phyloP scores from a whole-genome alignment of 2,113 vertebrate genomes.

The Pelobates fuscus region DNA sequence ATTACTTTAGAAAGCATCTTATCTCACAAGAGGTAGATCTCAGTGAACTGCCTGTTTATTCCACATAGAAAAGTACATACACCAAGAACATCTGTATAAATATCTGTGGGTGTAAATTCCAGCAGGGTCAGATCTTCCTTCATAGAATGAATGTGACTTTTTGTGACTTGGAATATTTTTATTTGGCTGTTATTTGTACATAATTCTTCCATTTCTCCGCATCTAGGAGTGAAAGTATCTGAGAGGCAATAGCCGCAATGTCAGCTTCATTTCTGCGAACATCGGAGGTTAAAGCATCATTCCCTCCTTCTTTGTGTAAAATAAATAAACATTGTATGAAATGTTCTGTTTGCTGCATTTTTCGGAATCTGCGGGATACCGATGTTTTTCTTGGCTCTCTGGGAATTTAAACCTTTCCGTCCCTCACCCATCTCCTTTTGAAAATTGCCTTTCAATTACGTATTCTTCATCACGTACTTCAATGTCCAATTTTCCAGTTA shows the following conservation, averaged over 20 bases:
- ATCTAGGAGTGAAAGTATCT: constrained; percentile 25
- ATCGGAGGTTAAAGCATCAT: constrained; percentile 30
- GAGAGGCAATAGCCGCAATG: constrained; percentile 25
- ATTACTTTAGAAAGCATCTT: neutral
- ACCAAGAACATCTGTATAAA: constrained; percentile 37
- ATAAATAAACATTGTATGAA: constrained; percentile 35
- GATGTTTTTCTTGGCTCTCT: constrained; percentile 37
- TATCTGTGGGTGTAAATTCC: constrained; percentile 25
- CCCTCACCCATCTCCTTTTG: constrained; percentile 6
- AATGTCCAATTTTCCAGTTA: neutral
- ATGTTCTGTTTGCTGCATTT: constrained; percentile 16
- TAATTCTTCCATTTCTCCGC: neutral
- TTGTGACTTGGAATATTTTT: constrained; percentile 30
- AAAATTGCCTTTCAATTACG: neutral
- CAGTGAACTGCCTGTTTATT: constrained; percentile 32
- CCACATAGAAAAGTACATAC: constrained; percentile 11
- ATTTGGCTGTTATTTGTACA: neutral
- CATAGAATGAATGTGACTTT: constrained; percentile 20
- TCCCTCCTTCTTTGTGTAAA: constrained; percentile 12
- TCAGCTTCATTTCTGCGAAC: constrained; percentile 32
- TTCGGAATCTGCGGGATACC: constrained; percentile 29
- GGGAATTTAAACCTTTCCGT: constrained; percentile 11
- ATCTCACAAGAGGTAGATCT: neutral
- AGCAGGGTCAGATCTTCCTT: constrained; percentile 19
- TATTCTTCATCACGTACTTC: neutral